These are phyloP conservation scores for Teleogryllus occipitalis DNA, from an alignment of 1,140 invertebrate genomes.

Conservation along the genomic window DNA sequence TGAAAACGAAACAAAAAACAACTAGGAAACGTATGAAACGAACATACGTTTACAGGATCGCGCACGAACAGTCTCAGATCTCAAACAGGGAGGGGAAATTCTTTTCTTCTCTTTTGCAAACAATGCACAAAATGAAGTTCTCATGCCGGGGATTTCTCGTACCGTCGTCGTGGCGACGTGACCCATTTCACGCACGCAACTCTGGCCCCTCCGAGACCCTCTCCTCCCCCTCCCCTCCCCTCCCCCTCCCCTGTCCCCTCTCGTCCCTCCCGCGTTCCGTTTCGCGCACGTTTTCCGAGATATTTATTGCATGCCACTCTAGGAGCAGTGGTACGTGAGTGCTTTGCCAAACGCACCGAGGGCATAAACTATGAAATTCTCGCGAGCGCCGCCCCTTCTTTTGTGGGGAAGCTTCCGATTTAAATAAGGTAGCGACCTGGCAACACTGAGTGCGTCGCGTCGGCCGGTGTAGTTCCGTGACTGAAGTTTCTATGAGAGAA, in stretches of 20 bases:
- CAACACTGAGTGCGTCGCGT: too few relatives aligned
- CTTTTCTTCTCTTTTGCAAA: background rate
- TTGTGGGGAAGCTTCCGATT: background rate
- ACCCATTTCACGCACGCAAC: background rate
- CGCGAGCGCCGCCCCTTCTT: background rate
- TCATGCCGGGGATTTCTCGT: background rate
- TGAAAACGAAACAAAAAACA: too few relatives aligned
- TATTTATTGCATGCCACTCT: constrained; percentile 4
- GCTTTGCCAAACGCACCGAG: background rate
- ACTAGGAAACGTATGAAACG: too few relatives aligned
- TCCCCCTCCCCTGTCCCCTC: too few relatives aligned
- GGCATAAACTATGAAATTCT: constrained; percentile 5
- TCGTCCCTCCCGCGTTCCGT: background rate
- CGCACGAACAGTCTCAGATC: too few relatives aligned
- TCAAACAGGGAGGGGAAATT: too few relatives aligned
- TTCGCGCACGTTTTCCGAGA: background rate
- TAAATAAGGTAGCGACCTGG: background rate
- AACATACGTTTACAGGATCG: too few relatives aligned
- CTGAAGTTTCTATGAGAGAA: too few relatives aligned
- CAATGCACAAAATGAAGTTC: background rate
- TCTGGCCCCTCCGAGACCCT: too few relatives aligned
- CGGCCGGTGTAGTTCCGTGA: too few relatives aligned
- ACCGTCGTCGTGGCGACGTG: background rate
- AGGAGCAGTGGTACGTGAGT: background rate
- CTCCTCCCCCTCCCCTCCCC: too few relatives aligned